These are phyloP conservation scores for Dolichotis patagonum DNA, from an alignment of 2,113 vertebrate species.

Conservation along the genomic window DNA sequence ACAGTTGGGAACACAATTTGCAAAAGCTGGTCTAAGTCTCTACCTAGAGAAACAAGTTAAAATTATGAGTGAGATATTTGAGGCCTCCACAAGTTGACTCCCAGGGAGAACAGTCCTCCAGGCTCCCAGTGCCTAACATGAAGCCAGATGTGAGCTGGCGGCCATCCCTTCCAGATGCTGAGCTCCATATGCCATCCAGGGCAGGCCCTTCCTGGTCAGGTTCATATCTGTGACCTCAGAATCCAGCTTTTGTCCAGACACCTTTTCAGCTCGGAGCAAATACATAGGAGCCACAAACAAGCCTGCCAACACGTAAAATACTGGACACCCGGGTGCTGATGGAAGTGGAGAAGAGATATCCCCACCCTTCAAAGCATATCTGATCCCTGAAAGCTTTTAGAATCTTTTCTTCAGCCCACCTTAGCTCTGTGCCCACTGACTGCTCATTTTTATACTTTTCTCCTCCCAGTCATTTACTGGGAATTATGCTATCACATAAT, in stretches of 20 bases:
- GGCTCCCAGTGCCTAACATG: not conserved
- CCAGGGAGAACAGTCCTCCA: not conserved
- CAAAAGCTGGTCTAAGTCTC: not conserved
- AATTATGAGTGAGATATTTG: not conserved
- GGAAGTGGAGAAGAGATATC: not conserved
- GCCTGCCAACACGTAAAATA: not conserved
- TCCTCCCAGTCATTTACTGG: conserved; percentile 12
- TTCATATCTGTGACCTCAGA: not conserved
- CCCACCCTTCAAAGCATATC: not conserved
- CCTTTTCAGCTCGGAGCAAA: not conserved
- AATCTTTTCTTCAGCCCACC: not conserved
- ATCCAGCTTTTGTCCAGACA: not conserved
- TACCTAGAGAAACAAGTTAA: not conserved
- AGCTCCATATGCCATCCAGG: not conserved
- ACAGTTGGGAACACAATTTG: not conserved
- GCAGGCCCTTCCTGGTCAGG: not conserved
- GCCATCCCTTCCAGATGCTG: not conserved
- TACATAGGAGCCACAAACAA: not conserved
- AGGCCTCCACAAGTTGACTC: not conserved
- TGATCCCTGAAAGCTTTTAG: not conserved
- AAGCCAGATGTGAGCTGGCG: not conserved
- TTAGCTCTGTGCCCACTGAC: accelerated
- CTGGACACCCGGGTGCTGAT: not conserved
- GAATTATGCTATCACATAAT: not conserved
- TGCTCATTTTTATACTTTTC: conserved; percentile 10